phyloP scores from a whole-genome alignment of 2,888 invertebrate species.

The Lymantria dispar region DNA sequence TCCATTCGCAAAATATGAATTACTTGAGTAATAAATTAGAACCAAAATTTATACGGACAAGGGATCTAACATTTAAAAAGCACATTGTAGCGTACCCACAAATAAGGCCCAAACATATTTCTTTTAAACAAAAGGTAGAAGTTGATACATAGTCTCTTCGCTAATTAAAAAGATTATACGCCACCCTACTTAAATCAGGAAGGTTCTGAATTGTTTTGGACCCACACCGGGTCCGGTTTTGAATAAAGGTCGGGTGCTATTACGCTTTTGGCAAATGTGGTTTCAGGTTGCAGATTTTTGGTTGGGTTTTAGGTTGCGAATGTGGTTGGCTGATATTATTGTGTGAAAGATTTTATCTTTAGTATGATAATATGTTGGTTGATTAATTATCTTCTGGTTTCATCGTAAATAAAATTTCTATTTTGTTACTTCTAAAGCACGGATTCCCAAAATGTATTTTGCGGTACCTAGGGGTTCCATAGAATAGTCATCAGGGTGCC shows the following conservation, averaged over 20 bases:
- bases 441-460: too few species aligned
- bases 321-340: too few species aligned
- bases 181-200: slow-evolving; percentile 36
- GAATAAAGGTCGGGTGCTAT: slow-evolving; percentile 22
- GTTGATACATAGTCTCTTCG: slow-evolving; percentile 51
- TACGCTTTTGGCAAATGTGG: slow-evolving; percentile 19
- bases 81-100: slow-evolving; percentile 1
- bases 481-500: too few species aligned
- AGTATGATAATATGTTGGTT: too few species aligned
- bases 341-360: too few species aligned
- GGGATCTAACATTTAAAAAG: not conserved
- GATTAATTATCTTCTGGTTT: too few species aligned
- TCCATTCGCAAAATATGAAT: too few species aligned
- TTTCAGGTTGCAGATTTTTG: slow-evolving; percentile 15
- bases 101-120: slow-evolving; percentile 23
- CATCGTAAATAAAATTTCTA: too few species aligned
- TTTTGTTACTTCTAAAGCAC: too few species aligned
- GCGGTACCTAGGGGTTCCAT: too few species aligned
- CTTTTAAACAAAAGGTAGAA: slow-evolving; percentile 36
- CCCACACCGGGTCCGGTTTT: slow-evolving; percentile 13
- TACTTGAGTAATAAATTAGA: too few species aligned
- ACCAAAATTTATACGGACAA: not conserved
- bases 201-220: slow-evolving; percentile 18
- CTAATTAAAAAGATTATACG: slow-evolving; percentile 62
- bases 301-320: not conserved